These are phyloP conservation scores for Elysia chlorotica DNA, from an alignment of 1,140 invertebrate species.

Conservation along the genomic window DNA sequence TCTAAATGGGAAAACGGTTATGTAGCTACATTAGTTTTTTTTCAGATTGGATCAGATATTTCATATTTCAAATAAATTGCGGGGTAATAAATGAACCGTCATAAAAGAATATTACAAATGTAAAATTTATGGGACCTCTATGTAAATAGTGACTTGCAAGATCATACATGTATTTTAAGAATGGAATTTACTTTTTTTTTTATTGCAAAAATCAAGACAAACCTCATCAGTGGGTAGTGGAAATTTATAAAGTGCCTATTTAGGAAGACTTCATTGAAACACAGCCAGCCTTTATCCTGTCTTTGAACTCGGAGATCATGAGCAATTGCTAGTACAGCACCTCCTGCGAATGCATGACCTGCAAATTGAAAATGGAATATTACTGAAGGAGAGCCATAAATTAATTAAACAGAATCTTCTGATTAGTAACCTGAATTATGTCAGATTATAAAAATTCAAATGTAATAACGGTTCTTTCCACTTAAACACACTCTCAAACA, in stretches of 20 bases:
- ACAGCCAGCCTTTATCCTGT: conserved; percentile 37
- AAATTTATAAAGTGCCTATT: conserved; percentile 25
- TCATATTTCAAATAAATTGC: no score
- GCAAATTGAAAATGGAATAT: conserved; percentile 1
- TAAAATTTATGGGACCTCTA: background rate
- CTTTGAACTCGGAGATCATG: conserved; percentile 41
- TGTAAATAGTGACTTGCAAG: background rate
- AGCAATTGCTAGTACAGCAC: conserved; percentile 35
- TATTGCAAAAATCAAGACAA: background rate
- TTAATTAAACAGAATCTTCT: no score
- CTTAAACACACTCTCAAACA: no score
- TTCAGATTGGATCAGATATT: no score
- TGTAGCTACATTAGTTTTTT: no score
- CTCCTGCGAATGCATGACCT: conserved; percentile 47
- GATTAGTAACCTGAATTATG: no score
- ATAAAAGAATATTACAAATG: background rate
- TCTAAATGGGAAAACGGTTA: no score
- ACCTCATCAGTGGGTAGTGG: conserved; percentile 19
- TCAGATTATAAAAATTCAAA: no score
- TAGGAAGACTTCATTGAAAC: conserved; percentile 37
- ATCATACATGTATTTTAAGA: background rate
- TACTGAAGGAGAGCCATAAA: no score
- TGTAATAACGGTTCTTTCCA: background rate
- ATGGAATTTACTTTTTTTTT: no score
- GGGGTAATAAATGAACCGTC: no score